Evolutionary conservation across 2,113 vertebrate species (phyloP), one percentile per base, ranked within the genome.

Genomic region (Leucosticte australis): DNA sequence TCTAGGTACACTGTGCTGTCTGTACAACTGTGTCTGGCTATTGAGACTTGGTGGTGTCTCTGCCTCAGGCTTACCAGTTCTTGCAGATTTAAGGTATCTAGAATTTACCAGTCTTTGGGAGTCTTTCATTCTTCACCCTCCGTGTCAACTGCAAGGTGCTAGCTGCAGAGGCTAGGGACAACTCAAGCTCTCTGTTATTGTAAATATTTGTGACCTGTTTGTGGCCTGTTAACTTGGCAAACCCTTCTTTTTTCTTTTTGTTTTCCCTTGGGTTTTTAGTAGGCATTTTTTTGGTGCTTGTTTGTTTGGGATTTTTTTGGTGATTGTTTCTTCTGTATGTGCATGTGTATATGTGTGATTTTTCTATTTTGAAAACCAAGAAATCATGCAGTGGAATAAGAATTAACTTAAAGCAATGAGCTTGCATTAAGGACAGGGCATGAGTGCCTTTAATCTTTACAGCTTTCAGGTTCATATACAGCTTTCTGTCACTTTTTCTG

Each of bases 1-100:
- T 87, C 73, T 59, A 41, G 39, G 12, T 39, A 6, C 16, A 6
- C 33, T 42, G 10, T 55, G 26, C 19, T 68, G 33, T n/a, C 31
- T 4, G 0, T 44, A 17, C 0, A 0, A 27, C 53, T 67, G 23
- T 53, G 39, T 76, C 46, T 60, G 42, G 24, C 31, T 26, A 64
- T 53, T 42, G 37, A 28, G 30, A 39, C 47, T 35, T 9, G 10
- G 23, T 62, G 6, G 35, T 41, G 28, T 56, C 13, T 89, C 17
- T 18, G 22, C 13, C 27, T 11, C 3, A 8, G 33, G 35, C 65
- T 80, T 63, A 12, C 35, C 20, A 47, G 20, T 15, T 65, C 56
- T 47, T 82, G 44, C 26, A 26, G 24, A 42, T 63, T 78, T 9
- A 52, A 42, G 11, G 12, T 60, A 15, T 67, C 20, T 74, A 26